phyloP scores from a whole-genome alignment of 2,888 invertebrate species.

The Ennomos fuscantarius region DNA sequence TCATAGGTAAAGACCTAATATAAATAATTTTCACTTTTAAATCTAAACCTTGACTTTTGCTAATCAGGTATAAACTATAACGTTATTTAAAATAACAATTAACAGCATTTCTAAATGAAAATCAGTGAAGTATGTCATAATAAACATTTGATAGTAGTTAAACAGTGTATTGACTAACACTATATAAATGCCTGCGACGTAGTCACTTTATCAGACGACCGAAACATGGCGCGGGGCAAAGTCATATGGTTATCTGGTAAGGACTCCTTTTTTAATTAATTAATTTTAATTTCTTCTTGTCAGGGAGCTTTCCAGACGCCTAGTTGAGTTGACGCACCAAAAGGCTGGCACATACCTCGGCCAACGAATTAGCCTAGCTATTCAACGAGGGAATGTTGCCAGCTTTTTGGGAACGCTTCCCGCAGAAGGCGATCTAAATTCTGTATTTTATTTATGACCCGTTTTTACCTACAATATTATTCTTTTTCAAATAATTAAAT shows the following conservation, averaged over 20 bases:
- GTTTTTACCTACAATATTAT: too few relatives aligned
- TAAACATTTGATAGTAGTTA: constrained; percentile 15
- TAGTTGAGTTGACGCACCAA: too few relatives aligned
- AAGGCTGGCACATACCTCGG: too few relatives aligned
- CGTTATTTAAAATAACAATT: constrained; percentile 27
- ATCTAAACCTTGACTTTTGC: constrained; percentile 5
- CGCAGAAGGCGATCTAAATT: too few relatives aligned
- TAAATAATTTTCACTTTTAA: neutral
- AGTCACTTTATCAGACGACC: constrained; percentile 56
- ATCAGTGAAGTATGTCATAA: constrained; percentile 27
- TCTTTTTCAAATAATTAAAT: too few relatives aligned
- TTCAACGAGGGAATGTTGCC: too few relatives aligned
- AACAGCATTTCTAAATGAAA: constrained; percentile 35
- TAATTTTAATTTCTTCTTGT: too few relatives aligned
- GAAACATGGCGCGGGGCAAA: constrained; percentile 68
- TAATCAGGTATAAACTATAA: constrained; percentile 14
- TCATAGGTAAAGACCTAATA: too few relatives aligned
- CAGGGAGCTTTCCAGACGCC: too few relatives aligned
- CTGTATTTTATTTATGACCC: too few relatives aligned
- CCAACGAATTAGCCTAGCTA: too few relatives aligned
- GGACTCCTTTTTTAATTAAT: neutral
- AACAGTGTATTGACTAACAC: constrained; percentile 1
- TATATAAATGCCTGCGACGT: constrained; percentile 45
- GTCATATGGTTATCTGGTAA: constrained; percentile 72
- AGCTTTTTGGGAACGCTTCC: too few relatives aligned